Evolutionary conservation across 2,797 vertebrate species (phyloP), one percentile per base, ranked within the genome.

Genomic region (Phataginus tricuspis): DNA sequence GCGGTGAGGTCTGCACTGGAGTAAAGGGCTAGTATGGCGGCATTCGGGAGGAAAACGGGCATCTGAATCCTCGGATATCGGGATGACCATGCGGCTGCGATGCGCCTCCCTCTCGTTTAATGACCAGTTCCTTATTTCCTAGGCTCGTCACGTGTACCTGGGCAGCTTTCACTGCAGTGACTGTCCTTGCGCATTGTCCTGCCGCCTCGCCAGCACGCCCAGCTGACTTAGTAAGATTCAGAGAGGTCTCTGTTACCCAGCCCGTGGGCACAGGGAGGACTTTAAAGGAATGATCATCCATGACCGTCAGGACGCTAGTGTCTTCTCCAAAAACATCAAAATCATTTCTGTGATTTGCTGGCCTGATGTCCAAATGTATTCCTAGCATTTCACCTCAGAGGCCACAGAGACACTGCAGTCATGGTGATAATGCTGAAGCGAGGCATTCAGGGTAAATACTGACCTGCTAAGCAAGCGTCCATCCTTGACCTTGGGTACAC

Each of bases 331-430:
- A 86, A 82, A 63, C 11, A 57, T 31, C 87, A 84, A 84, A 84
- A 86, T 51, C 45, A 9, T 71, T 74, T 83, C 63, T 84, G 12
- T 82, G 89, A 96, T 79, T 92, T 88, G 71, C 7, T 95, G 74
- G 72, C 31, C 64, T 42, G 37, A 34, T 39, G 31, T 85, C 77
- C 64, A 91, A 92, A 89, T 53, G 23, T 72, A 92, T 95, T 49
- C 82, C 64, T 86, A 78, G 53, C 51, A 45, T 69, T 86, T 83
- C 59, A 85, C 64, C 57, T 63, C 37, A 2, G n/a, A 49, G 23
- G 84, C 15, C 64, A 59, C 74, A 8, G 42, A 9, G 49, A 77
- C 51, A 61, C 55, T 45, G 66, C 25, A 1, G 16, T 34, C n/a
- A 31, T 1, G 18, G 74, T 11, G 42, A 74, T 5, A n/a, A 79